phyloP scores from a whole-genome alignment of 1,140 invertebrate species.

The Proctacanthus coquilletti region DNA sequence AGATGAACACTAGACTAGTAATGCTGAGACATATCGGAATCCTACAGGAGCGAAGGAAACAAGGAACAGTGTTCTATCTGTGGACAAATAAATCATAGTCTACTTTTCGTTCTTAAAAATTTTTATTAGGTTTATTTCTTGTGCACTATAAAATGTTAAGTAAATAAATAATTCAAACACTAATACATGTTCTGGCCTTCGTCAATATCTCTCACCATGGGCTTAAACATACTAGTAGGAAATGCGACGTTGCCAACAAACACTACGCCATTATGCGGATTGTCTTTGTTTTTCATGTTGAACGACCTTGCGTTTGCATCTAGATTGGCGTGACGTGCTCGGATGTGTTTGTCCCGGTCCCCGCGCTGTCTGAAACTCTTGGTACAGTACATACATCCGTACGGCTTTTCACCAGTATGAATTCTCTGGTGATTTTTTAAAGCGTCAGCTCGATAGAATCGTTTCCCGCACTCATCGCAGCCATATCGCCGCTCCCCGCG shows the following conservation, averaged over 20 bases:
- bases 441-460: slow-evolving; percentile 41
- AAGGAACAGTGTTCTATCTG: slow-evolving; percentile 8
- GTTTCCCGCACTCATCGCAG: slow-evolving; percentile 47
- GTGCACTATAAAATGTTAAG: background rate
- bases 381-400: slow-evolving; percentile 46
- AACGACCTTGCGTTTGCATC: slow-evolving; percentile 16
- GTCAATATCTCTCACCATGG: slow-evolving; percentile 9
- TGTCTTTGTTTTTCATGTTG: background rate
- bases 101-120: too few relatives aligned
- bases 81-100: too few relatives aligned
- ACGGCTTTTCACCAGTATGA: slow-evolving; percentile 54
- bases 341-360: slow-evolving; percentile 41
- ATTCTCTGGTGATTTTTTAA: slow-evolving; percentile 45
- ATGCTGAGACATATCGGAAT: slow-evolving; percentile 10
- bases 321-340: slow-evolving; percentile 35
- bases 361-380: slow-evolving; percentile 46
- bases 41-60: slow-evolving; percentile 7
- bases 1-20: slow-evolving; percentile 7
- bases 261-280: slow-evolving; percentile 5
- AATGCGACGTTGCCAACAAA: slow-evolving; percentile 10
- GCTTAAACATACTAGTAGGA: slow-evolving; percentile 9
- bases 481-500: slow-evolving; percentile 65
- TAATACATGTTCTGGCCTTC: slow-evolving; percentile 8
- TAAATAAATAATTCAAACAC: slow-evolving; percentile 14
- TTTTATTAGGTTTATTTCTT: too few relatives aligned